phyloP scores from a whole-genome alignment of 2,113 vertebrate species.

The Apodemus sylvaticus region DNA sequence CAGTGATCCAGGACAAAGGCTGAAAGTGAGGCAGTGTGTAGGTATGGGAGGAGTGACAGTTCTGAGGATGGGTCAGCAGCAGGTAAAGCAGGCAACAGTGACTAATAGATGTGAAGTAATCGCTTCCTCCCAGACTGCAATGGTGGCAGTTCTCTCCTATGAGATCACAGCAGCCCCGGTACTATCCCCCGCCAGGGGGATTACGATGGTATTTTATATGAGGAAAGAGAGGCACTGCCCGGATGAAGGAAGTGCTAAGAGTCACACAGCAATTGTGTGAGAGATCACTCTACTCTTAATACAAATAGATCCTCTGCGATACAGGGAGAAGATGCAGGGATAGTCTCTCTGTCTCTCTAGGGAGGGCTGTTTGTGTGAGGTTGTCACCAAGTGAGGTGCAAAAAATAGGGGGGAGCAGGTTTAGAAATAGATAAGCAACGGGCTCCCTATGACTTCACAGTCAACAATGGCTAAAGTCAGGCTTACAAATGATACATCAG shows the following conservation, averaged over 20 bases:
- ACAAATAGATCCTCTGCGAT: not conserved
- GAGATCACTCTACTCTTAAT: not conserved
- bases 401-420: not conserved
- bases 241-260: conserved; percentile 5
- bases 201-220: not conserved
- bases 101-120: not conserved
- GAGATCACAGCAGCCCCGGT: not conserved
- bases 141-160: not conserved
- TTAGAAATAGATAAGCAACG: not conserved
- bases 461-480: conserved; percentile 12
- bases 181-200: not conserved
- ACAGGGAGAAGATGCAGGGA: too few relatives aligned
- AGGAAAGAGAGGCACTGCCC: not conserved
- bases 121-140: not conserved
- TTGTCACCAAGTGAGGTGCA: not conserved
- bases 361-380: not conserved
- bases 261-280: not conserved
- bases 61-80: not conserved
- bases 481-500: conserved; percentile 51
- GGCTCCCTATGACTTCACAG: not conserved
- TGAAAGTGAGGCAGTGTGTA: not conserved
- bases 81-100: conserved; percentile 10
- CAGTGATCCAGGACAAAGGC: not conserved
- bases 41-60: not conserved
- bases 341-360: not conserved